Evolutionary conservation across 2,888 invertebrate species (phyloP).

Genomic region (Drosophila fulvimacula): DNA sequence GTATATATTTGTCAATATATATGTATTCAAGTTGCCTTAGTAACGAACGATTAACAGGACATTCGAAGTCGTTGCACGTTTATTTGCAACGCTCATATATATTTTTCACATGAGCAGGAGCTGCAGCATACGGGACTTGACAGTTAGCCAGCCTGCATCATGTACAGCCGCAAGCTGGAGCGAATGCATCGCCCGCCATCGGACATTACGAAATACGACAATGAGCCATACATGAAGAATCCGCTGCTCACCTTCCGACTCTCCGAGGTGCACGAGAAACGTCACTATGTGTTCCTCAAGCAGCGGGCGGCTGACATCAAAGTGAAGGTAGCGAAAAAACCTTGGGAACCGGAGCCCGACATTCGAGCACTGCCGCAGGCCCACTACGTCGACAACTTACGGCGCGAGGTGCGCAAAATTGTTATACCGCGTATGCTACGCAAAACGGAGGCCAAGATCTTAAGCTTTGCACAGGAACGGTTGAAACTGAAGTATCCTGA

Average conservation of each 20-base stretch:
- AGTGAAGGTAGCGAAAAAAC: constrained; percentile 73
- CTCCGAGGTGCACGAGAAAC: constrained; percentile 81
- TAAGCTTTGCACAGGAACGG: constrained; percentile 86
- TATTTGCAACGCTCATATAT: constrained; percentile 17
- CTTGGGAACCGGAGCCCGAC: constrained; percentile 84
- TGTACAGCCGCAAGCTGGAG: constrained; percentile 80
- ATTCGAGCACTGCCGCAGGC: constrained; percentile 85
- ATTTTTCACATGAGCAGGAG: constrained; percentile 36
- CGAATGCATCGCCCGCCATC: constrained; percentile 82
- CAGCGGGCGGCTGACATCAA: constrained; percentile 82
- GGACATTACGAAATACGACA: constrained; percentile 83
- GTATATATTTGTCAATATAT: not conserved
- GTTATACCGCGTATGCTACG: constrained; percentile 88
- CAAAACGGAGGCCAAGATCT: constrained; percentile 88
- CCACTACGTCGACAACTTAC: constrained; percentile 86
- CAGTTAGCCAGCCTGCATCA: constrained; percentile 41
- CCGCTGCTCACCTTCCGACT: constrained; percentile 83
- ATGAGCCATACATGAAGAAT: constrained; percentile 84
- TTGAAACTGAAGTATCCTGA: constrained; percentile 87
- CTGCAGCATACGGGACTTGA: not conserved
- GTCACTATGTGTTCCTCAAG: constrained; percentile 82
- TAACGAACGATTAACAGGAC: constrained; percentile 58
- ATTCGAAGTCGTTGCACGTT: constrained; percentile 21
- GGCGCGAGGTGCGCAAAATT: constrained; percentile 87
- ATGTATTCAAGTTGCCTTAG: constrained; percentile 60